Evolutionary conservation across 2,888 invertebrate genomes (phyloP), one percentile per base, ranked within the genome.

Genomic region (Myopa testacea): DNA sequence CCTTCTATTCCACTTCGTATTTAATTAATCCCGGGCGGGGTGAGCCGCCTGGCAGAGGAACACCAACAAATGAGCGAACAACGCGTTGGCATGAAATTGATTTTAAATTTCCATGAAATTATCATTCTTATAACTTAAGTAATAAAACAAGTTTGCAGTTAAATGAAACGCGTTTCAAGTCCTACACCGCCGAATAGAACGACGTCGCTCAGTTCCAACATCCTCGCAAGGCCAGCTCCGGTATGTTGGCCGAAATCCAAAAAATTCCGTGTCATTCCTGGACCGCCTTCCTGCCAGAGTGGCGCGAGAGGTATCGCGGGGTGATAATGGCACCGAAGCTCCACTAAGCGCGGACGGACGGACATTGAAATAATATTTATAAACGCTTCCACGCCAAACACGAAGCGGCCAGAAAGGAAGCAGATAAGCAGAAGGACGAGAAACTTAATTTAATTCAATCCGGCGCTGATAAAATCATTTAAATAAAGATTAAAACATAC

Each of bases 381-480:
- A 58, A 52, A 75, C 55, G 75, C 26, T 75, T 26, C 40, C 60
- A 19, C 68, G 75, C 69, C 75, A 75, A 40, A 14, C 34, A 70
- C 37, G 34, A 62, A 63, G 26, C 62, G 34, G 19, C 0, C 26
- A 52, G 45, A 55, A 55, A 72, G 37, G n/a, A 55, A 52, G 55
- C 34, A 34, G 55, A 71, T 26, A 55, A 38, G 38, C 7, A 55
- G 37, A 6, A 38, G 38, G 19, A n/a, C 52, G 40, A 37, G 67
- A 40, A 38, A 67, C 16, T 67, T 19, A 19, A 50, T 82, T 82
- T 79, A 82, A 83, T 82, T 83, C 82, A 83, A 83, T 82, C 82
- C 82, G 79, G 81, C 78, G 79, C 80, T 80, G 81, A 82, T 82
- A 81, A 82, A 83, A 83, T 83, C 82, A 79, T 82, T 82, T 80